Evolutionary conservation across 2,797 vertebrate species (phyloP).

Genomic region (Melopsittacus undulatus): DNA sequence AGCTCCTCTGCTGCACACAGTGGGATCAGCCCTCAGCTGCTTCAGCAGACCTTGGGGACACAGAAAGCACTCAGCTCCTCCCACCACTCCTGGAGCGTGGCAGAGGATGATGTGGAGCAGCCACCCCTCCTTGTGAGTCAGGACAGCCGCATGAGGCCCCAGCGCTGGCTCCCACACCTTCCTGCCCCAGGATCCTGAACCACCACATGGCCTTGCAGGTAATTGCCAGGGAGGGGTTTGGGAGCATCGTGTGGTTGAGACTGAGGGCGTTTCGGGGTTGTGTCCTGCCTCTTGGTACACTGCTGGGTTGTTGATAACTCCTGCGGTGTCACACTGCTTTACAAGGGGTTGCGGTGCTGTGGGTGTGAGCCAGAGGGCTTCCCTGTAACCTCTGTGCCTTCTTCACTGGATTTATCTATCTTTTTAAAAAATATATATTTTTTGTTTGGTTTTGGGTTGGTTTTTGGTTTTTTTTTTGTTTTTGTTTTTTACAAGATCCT

Average conservation of each 20-base stretch:
- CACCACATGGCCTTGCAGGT: neutral
- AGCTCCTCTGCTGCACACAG: accelerated
- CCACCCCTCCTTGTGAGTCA: neutral
- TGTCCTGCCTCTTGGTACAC: neutral
- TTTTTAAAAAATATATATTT: neutral
- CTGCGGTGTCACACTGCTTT: accelerated
- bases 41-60: neutral
- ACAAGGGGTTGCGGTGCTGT: neutral
- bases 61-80: accelerated
- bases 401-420: neutral
- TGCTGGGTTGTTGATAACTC: neutral
- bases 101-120: accelerated
- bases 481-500: neutral
- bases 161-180: accelerated
- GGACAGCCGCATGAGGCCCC: neutral
- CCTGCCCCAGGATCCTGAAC: neutral
- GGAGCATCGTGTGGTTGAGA: neutral
- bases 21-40: accelerated
- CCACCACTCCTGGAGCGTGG: accelerated
- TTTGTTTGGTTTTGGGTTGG: no score
- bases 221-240: neutral
- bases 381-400: neutral
- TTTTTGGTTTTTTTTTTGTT: no score
- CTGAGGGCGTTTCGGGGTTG: neutral
- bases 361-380: neutral